Conservation (phyloP, 2,797 vertebrate species). For the Rhabdomys pumilio region DNA sequence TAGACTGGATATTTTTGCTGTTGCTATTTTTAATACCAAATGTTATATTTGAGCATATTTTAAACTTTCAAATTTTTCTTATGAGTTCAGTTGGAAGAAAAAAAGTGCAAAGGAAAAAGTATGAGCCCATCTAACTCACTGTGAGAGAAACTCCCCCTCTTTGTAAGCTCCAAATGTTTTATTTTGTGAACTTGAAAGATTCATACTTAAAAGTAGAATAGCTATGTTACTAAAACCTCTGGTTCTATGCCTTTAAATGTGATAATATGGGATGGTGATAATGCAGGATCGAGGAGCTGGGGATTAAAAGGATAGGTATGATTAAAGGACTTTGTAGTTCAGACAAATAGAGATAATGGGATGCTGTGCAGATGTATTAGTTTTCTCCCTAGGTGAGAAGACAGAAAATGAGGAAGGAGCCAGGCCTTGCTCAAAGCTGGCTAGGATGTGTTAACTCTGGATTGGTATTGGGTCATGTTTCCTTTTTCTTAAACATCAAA, state of each 20-base stretch:
- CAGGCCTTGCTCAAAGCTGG: conserved; percentile 23
- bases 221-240: conserved; percentile 3
- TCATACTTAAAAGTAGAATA: conserved; percentile 50
- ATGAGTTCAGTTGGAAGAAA: conserved; percentile 31
- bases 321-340: background rate
- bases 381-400: conserved; percentile 7
- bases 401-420: conserved; percentile 24
- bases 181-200: conserved; percentile 64
- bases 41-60: conserved; percentile 63
- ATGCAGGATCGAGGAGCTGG: background rate
- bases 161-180: conserved; percentile 52
- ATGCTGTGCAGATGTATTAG: background rate
- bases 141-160: conserved; percentile 41
- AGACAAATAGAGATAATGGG: conserved; percentile 7
- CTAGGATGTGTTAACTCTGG: background rate
- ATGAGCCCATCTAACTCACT: background rate
- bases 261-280: conserved; percentile 4
- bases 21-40: conserved; percentile 66
- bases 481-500: conserved; percentile 55
- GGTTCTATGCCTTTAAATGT: background rate
- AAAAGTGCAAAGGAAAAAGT: background rate
- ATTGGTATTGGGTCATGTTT: conserved; percentile 2
- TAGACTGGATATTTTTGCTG: conserved; percentile 64
- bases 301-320: conserved; percentile 15
- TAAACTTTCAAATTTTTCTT: conserved; percentile 49